Base-by-base conservation (phyloP, 1,140 invertebrate genomes). In the Drosophila nasuta region DNA sequence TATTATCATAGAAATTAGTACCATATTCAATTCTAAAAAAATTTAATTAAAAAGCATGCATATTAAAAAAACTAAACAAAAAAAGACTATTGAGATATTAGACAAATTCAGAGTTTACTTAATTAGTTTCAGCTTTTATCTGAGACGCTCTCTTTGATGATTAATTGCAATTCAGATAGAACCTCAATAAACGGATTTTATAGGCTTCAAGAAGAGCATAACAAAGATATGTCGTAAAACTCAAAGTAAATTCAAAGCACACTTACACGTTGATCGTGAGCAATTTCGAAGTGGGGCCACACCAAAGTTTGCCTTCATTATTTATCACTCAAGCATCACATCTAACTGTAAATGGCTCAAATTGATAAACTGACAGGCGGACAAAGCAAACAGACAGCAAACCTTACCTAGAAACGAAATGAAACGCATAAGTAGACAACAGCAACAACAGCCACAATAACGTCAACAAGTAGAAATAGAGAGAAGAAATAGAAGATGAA, bases 341-440 rank as follows among this genome's bases (percentile, higher is more conserved):
- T 63, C 79, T 88, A 87, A 87, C 82, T 73, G 82, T 88, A 87
- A 87, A 83, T 62, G 60, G 17, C 80, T 80, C 66, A 83, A 87
- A 87, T 88, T 83, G 83, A 83, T 88, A 72, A 77, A 79, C 69
- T 79, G 79, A 77, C 79, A 69, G 73, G 57, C 62, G 58, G 33
- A 62, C 65, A 48, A 76, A 76, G 59, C 54, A 70, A 64, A 49
- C 48, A 60, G 41, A 51, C 54, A 57, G 66, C 58, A 64, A 63
- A 49, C 38, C 43, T 69, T 71, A 73, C 58, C 64, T 60, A 8
- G 58, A 79, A 87, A 70, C 35, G 54, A 54, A 68, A 68, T 41
- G 46, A 62, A 20, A 70, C 57, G 48, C 56, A 51, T 59, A 67
- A 46, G 54, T 35, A 67, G 43, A 41, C 63, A 60, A 59, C 5